These are phyloP conservation scores for Philantomba maxwellii DNA, from an alignment of 2,113 vertebrate species.

Conservation along the genomic window DNA sequence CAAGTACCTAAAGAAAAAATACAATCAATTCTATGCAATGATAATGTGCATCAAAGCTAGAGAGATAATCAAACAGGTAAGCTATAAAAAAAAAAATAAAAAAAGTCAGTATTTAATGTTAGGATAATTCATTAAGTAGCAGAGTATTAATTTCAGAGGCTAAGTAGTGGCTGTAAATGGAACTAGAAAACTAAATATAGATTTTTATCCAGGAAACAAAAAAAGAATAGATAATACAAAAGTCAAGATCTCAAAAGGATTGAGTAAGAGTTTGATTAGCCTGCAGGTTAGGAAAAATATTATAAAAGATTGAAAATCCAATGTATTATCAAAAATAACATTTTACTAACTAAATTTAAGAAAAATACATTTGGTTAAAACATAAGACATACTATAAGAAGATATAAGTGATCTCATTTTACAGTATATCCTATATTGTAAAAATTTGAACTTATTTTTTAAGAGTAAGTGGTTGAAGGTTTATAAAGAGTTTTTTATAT, in stretches of 20 bases:
- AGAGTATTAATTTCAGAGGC: not conserved
- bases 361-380: not conserved
- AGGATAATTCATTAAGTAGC: not conserved
- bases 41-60: not conserved
- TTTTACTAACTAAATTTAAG: conserved; percentile 9
- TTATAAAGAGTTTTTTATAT: not conserved
- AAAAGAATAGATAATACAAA: not conserved
- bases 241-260: not conserved
- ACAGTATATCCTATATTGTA: not conserved
- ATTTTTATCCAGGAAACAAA: not conserved
- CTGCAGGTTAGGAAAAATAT: not conserved
- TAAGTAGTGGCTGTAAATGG: not conserved
- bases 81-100: not conserved
- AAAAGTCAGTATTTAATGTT: conserved; percentile 8
- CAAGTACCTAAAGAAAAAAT: conserved; percentile 87
- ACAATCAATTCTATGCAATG: not conserved
- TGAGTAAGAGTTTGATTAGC: not conserved
- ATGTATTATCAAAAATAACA: not conserved
- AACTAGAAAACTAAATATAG: not conserved
- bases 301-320: conserved; percentile 22
- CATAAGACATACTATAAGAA: not conserved
- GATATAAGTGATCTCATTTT: not conserved
- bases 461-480: not conserved
- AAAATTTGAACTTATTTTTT: conserved; percentile 24
- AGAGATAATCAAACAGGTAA: not conserved